These are phyloP conservation scores for Pangasius larnaudii DNA, from an alignment of 2,797 vertebrate species.

Conservation along the genomic window DNA sequence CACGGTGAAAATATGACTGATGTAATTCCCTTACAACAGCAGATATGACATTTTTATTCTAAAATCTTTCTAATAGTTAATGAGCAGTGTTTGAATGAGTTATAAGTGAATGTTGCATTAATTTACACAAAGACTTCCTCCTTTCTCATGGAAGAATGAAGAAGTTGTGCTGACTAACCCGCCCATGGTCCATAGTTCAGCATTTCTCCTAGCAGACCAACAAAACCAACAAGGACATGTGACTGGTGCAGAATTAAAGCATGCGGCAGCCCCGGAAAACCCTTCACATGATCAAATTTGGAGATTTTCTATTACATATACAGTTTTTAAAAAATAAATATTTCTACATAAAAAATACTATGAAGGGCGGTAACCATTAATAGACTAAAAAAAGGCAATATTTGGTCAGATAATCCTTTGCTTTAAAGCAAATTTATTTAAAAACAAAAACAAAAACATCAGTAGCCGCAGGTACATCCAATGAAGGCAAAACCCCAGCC, in stretches of 20 bases:
- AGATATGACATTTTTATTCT: not conserved
- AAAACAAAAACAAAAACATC: no score
- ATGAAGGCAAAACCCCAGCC: not conserved
- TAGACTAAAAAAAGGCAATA: not conserved
- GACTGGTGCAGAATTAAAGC: not conserved
- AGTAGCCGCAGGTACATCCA: no score
- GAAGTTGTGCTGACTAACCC: not conserved
- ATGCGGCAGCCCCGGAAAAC: not conserved
- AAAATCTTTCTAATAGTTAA: not conserved
- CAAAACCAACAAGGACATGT: conserved; percentile 9
- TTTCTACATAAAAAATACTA: not conserved
- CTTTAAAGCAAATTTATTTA: no score
- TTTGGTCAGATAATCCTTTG: not conserved
- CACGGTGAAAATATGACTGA: not conserved
- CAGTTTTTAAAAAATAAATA: not conserved
- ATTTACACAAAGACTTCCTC: not conserved
- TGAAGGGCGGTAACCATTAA: not conserved
- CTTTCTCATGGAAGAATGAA: conserved; percentile 1
- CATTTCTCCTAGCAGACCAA: conserved; percentile 13
- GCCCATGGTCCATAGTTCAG: not conserved
- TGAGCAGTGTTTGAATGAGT: not conserved
- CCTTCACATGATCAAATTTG: not conserved
- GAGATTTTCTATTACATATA: not conserved
- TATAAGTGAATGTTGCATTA: not conserved
- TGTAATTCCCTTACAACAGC: not conserved